A percentile compares a stretch with the other conserved stretches of the same genome.
phyloP scores from a whole-genome alignment of 2,888 invertebrate genomes.

The Sepioteuthis lessoniana region DNA sequence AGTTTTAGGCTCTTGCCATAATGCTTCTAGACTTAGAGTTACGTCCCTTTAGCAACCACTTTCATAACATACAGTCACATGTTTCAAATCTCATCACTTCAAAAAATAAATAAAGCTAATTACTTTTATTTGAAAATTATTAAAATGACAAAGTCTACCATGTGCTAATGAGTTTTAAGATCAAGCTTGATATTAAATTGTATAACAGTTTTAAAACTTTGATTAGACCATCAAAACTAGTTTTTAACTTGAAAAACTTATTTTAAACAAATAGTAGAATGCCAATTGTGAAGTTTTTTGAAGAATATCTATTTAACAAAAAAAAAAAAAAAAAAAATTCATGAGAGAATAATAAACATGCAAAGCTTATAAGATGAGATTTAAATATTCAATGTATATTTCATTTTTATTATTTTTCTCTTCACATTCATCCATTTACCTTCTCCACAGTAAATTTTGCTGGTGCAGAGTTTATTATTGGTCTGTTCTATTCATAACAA shows the following conservation, averaged over 20 bases:
- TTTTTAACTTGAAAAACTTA: neutral
- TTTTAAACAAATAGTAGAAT: neutral
- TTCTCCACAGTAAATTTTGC: neutral
- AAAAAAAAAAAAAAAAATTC: too few relatives aligned
- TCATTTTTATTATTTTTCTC: neutral
- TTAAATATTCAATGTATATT: neutral
- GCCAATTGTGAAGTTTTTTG: neutral
- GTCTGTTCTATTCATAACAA: neutral
- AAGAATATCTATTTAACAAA: too few relatives aligned
- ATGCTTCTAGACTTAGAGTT: neutral
- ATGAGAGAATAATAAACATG: neutral
- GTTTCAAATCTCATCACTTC: neutral
- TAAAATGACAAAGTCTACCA: too few relatives aligned
- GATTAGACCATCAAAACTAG: neutral
- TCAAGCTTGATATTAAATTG: too few relatives aligned
- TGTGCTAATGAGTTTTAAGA: too few relatives aligned
- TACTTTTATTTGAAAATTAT: neutral
- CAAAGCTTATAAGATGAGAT: neutral
- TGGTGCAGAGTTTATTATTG: neutral
- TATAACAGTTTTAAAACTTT: neutral
- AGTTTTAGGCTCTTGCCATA: too few relatives aligned
- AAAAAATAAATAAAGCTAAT: neutral
- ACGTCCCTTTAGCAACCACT: constrained; percentile 2
- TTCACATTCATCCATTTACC: neutral
- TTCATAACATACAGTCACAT: neutral